Conservation (phyloP, 37 sponge, comb jelly and placozoan genomes). For the Chondrilla cf. caribensis region DNA sequence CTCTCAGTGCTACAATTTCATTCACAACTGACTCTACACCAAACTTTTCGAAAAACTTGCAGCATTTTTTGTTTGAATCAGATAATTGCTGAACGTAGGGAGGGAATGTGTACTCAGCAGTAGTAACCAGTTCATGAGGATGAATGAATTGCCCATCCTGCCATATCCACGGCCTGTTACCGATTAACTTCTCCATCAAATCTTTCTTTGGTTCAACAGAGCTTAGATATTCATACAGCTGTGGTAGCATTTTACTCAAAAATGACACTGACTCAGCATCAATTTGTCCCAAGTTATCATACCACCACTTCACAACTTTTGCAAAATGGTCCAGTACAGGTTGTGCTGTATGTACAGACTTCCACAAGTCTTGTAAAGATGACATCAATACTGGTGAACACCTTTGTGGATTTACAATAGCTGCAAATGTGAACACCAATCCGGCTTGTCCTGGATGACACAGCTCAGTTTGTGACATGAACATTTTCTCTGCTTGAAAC, state of each 20-base stretch:
- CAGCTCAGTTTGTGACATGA: constrained; percentile 5
- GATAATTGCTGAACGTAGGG: constrained; percentile 43
- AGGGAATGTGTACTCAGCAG: neutral
- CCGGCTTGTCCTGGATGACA: neutral
- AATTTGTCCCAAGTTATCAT: neutral
- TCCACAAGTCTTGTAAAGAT: neutral
- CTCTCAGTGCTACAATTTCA: neutral
- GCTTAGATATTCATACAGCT: constrained; percentile 24
- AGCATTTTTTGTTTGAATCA: neutral
- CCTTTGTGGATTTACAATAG: constrained; percentile 6
- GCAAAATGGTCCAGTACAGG: constrained; percentile 26
- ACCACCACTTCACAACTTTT: neutral
- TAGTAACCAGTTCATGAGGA: neutral
- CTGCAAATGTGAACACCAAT: constrained; percentile 27
- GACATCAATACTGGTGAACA: neutral
- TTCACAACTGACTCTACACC: constrained; percentile 9
- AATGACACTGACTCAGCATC: neutral
- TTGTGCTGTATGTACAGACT: neutral
- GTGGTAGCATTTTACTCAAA: neutral
- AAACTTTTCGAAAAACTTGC: constrained; percentile 33
- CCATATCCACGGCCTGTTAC: constrained; percentile 38
- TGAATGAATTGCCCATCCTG: constrained; percentile 32
- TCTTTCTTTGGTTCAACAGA: neutral
- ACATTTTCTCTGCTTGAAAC: neutral
- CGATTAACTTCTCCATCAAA: no score